Base-by-base conservation (phyloP, 2,113 vertebrate species). In the Ictidomys tridecemlineatus region DNA sequence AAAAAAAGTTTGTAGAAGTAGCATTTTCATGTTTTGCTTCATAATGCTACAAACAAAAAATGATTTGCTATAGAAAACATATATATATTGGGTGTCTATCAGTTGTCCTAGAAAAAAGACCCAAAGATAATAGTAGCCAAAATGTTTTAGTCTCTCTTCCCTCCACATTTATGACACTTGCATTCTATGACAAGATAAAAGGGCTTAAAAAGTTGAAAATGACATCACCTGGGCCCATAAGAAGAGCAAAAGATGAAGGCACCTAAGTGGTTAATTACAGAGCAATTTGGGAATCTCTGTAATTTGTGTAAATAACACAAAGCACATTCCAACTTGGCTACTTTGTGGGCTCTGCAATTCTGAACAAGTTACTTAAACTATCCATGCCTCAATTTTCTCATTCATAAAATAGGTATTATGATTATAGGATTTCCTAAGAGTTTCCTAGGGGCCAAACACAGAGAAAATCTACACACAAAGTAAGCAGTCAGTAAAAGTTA, bases 1-100 rank as follows among this genome's bases (percentile, higher is more conserved):
- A 97, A 92, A 92, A 69, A 82, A 94, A 94, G 95, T 98, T 98
- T 98, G 96, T 96, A 77, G 78, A 97, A 95, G 95, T 92, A 95
- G 86, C 95, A 89, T 93, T 98, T 98, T 98, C 97, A 96, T 86
- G 89, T 92, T 96, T 77, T 61, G 48, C 48, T 95, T 94, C 85
- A 56, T 73, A 86, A 94, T 61, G 42, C 67, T 84, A 76, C 58
- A 45, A n/a, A 78, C 58, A 84, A 42, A 95, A 94, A 96, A 67
- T 65, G 39, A 94, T 92, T 96, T 82, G 72, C 92, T 70, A 22
- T 56, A 56, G 92, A 79, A 97, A 97, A 85, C 34, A 86, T 73
- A 17, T 22, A 88, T 61, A 79, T 90, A 96, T 48, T 53, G 20
- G 63, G 34, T 56, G 3, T 5, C 12, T 65, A 42, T 79, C 76